phyloP scores from a whole-genome alignment of 2,113 vertebrate genomes.

The Dicentrarchus labrax region DNA sequence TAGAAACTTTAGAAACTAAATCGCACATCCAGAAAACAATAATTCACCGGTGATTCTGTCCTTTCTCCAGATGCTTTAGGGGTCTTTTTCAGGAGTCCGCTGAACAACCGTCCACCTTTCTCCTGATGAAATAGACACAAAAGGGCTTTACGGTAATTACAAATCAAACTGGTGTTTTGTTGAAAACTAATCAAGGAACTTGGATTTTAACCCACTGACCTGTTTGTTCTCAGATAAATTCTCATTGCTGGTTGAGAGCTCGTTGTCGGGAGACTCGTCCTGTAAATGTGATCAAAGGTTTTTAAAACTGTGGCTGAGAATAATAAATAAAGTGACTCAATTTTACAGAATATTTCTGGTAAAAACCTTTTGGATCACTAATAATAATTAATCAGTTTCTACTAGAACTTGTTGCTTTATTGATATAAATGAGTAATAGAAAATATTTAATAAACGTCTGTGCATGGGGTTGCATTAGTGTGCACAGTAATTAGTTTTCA shows the following conservation, averaged over 20 bases:
- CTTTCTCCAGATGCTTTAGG: constrained; percentile 47
- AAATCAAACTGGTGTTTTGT: not conserved
- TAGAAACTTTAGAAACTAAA: not conserved
- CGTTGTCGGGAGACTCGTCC: constrained; percentile 35
- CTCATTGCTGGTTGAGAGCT: constrained; percentile 47
- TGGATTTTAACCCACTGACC: constrained; percentile 34
- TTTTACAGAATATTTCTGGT: not conserved
- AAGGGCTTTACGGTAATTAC: not conserved
- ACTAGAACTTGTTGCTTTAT: no score
- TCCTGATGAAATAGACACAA: constrained; percentile 42
- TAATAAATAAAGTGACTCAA: not conserved
- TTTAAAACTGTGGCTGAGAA: not conserved
- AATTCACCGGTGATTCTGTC: constrained; percentile 44
- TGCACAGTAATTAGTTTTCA: not conserved
- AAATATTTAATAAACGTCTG: not conserved
- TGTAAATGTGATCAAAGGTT: not conserved
- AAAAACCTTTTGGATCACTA: not conserved
- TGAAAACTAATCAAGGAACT: not conserved
- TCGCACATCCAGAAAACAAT: not conserved
- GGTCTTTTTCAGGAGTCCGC: constrained; percentile 63
- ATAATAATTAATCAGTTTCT: not conserved
- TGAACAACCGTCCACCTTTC: constrained; percentile 56
- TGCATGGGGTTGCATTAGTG: not conserved
- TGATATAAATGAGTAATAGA: no score
- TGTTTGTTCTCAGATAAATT: constrained; percentile 58